Conservation (phyloP, 2,888 invertebrate species). For the Agrenia bidenticulata region DNA sequence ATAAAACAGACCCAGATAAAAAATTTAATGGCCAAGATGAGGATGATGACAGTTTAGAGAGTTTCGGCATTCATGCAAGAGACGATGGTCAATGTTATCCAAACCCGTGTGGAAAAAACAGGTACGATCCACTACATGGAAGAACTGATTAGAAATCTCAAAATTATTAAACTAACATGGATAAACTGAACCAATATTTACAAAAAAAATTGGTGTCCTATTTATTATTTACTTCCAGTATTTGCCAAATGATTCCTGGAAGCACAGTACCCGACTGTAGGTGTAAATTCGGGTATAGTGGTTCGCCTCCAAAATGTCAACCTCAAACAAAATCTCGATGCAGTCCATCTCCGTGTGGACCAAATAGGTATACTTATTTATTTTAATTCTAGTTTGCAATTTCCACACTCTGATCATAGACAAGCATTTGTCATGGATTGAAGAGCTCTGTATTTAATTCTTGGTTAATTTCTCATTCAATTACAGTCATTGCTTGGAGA, state of each 20-base stretch:
- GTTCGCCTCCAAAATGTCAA: constrained; percentile 30
- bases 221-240: no score
- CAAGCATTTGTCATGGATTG: no score
- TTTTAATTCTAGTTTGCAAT: background rate
- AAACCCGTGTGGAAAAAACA: constrained; percentile 36
- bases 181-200: no score
- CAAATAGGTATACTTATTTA: constrained; percentile 20
- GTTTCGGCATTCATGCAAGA: constrained; percentile 17
- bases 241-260: no score
- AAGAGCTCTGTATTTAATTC: no score
- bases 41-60: constrained; percentile 17
- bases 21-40: constrained; percentile 7
- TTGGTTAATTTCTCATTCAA: background rate
- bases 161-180: no score
- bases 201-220: no score
- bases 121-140: constrained; percentile 14
- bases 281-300: constrained; percentile 27
- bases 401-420: no score
- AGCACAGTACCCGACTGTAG: constrained; percentile 5
- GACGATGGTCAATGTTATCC: constrained; percentile 22
- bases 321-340: constrained; percentile 16
- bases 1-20: constrained; percentile 25
- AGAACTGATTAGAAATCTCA: constrained; percentile 5
- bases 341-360: constrained; percentile 31
- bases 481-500: constrained; percentile 19